Evolutionary conservation across 2,797 vertebrate genomes (phyloP), one percentile per base, ranked within the genome.

Genomic region (Sorex maritimensis): DNA sequence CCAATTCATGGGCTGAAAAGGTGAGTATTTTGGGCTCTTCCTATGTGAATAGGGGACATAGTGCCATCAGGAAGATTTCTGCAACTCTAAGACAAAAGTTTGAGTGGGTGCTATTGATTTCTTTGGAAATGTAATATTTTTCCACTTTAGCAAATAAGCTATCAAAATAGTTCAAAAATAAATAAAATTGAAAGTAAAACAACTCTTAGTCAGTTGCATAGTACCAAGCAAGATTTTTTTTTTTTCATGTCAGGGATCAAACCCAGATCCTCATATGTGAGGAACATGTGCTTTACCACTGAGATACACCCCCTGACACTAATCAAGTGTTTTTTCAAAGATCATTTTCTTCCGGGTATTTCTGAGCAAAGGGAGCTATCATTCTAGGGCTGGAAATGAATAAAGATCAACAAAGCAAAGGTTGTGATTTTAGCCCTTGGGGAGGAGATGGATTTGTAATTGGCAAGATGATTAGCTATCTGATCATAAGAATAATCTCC

Each of bases 401-500:
- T 67, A 84, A 73, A 34, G n/a, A 58, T 30, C 65, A 69, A 49
- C 11, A 74, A 82, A 75, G 24, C 30, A 26, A 80, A 91, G 15
- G n/a, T 30, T 19, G 26, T 44, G 61, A 90, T 13, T 91, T 14
- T 23, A 69, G 21, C 1, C 12, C 46, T 8, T 63, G 74, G 86
- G 88, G 88, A 90, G 41, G 61, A 17, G 46, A 58, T 41, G n/a
- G 58, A 73, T 86, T 81, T 95, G 24, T 79, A 95, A 95, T 61
- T 74, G 96, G 89, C 80, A 86, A 96, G 87, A 86, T 73, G 83
- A 94, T 12, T 88, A 72, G 72, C 80, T 69, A 95, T 92, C 23
- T 86, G 44, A 90, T 94, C 81, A 92, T 41, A 78, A 88, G 94
- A 95, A 95, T 67, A 95, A 92, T 92, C 38, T 72, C n/a, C 61